phyloP scores from a whole-genome alignment of 2,888 invertebrate species.

The Uloborus plumipes region DNA sequence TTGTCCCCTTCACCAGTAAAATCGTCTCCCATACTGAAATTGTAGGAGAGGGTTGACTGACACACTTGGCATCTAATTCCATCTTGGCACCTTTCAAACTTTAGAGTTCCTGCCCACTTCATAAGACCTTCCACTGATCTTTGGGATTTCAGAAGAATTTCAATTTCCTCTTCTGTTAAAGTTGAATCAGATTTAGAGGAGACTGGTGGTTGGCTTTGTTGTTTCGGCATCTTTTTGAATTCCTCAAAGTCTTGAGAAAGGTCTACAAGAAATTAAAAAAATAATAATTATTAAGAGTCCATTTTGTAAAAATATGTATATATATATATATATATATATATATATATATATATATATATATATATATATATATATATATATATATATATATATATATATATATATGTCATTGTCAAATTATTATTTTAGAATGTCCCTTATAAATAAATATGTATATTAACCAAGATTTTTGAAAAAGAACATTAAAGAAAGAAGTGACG shows the following conservation, averaged over 20 bases:
- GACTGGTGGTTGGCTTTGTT: not conserved
- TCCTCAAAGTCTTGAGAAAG: not conserved
- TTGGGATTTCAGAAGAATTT: not conserved
- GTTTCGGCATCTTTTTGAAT: not conserved
- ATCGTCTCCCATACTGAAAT: constrained; percentile 5
- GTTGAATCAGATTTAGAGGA: not conserved
- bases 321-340: too few relatives aligned
- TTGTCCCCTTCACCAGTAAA: not conserved
- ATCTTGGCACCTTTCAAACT: constrained; percentile 3
- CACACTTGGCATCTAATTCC: constrained; percentile 2
- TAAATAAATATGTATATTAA: too few relatives aligned
- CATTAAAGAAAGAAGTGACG: too few relatives aligned
- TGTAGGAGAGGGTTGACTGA: not conserved
- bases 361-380: too few relatives aligned
- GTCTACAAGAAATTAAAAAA: not conserved
- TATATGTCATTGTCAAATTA: not conserved
- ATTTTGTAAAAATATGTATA: too few relatives aligned
- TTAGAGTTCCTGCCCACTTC: not conserved
- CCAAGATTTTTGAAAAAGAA: too few relatives aligned
- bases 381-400: too few relatives aligned
- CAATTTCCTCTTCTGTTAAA: not conserved
- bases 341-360: too few relatives aligned
- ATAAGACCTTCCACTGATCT: not conserved
- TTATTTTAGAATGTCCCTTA: not conserved
- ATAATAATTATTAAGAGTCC: too few relatives aligned